Base-by-base conservation (phyloP, 2,797 vertebrate species). In the Dendrocincla fuliginosa region DNA sequence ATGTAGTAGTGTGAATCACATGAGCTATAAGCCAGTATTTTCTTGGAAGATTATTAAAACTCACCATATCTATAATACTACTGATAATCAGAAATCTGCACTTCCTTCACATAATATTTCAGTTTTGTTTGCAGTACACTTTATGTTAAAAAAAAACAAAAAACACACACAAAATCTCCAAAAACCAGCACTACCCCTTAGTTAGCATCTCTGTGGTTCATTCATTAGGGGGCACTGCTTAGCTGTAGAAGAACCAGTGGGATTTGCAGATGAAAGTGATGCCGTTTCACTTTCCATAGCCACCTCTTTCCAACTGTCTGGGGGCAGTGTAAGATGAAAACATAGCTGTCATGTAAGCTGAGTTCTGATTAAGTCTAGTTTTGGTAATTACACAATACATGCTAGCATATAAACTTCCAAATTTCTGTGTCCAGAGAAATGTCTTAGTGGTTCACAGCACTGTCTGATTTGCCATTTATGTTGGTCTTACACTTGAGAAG, bases 161-260 rank as follows among this genome's bases (percentile, higher is more conserved):
- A 70, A 30, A 20, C 44, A 46, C 20, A 46, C 20, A 22, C 44
- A 46, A 22, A 46, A 46, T 5, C 46, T 27, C 49, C 23, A 19
- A 13, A 50, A 50, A 30, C 33, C 37, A 19, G 12, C 32, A 27
- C 10, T 9, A 5, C 23, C 44, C 10, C 6, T 27, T 33, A 2
- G 13, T 63, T 37, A 39, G 15, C 39, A 27, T 68, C 55, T 85
- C 8, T 20, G 11, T 22, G 3, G 15, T 78, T 59, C 1, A 0
- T 68, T 95, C 96, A 24, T 88, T 96, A 95, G 95, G 52, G 95
- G 95, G 92, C 93, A 73, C 84, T 96, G 57, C 52, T 27, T 18
- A 70, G 17, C 91, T 73, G 0, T 19, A 13, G 47, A 78, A 90
- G 32, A 39, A 22, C 12, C 18, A 7, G 6, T 59, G 42, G 33